A percentile compares a stretch with the other conserved stretches of the same genome.
phyloP scores from a whole-genome alignment of 2,113 vertebrate species.

The Perognathus longimembris region DNA sequence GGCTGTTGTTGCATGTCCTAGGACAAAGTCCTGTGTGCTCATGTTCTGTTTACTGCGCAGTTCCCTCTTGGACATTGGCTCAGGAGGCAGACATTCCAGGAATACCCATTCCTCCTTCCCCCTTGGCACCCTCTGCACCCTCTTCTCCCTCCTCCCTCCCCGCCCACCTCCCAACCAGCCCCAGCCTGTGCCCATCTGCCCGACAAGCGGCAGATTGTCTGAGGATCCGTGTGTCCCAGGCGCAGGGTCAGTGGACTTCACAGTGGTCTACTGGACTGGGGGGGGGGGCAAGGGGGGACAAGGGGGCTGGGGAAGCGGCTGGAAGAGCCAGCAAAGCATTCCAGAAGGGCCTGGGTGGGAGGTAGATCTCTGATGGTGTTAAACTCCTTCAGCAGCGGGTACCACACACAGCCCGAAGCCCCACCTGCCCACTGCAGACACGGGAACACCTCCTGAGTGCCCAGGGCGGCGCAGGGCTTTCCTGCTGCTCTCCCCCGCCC shows the following conservation, averaged over 20 bases:
- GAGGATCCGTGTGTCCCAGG: neutral
- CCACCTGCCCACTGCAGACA: too few relatives aligned
- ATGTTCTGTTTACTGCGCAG: conserved; percentile 32
- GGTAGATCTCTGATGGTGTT: neutral
- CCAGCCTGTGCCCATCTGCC: neutral
- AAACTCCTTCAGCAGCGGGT: neutral
- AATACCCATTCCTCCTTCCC: conserved; percentile 59
- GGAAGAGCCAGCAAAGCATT: neutral
- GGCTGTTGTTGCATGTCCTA: neutral
- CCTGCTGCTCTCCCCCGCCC: neutral
- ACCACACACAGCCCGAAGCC: neutral
- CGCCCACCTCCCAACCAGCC: neutral
- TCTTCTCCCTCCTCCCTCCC: neutral
- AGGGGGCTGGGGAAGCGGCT: neutral
- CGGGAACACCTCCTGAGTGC: neutral
- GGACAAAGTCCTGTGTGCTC: conserved; percentile 46
- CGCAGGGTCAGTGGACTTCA: neutral
- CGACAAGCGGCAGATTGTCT: conserved; percentile 68
- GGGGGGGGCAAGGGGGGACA: neutral
- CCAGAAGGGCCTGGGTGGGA: neutral
- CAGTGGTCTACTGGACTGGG: neutral
- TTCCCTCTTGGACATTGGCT: conserved; percentile 32
- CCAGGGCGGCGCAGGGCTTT: neutral
- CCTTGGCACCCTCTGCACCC: conserved; percentile 39
- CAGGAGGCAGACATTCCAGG: conserved; percentile 66